Evolutionary conservation across 1,140 invertebrate species (phyloP).

Genomic region (Conus betulinus): DNA sequence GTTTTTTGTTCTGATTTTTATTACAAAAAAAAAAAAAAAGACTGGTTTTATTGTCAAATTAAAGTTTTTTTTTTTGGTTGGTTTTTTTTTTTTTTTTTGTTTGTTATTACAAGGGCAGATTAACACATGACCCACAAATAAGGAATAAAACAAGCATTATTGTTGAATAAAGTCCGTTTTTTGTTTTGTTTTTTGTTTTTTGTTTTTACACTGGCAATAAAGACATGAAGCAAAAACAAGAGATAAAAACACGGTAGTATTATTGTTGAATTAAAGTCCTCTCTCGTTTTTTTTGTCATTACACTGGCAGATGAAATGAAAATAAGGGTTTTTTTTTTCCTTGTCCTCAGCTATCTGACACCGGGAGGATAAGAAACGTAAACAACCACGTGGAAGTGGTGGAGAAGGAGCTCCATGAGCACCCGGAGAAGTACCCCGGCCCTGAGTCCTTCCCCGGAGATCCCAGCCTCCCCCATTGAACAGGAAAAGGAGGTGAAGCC

Average conservation of each 20-base stretch:
- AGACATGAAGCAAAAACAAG: too few species aligned
- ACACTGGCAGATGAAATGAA: background rate
- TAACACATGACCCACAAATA: too few species aligned
- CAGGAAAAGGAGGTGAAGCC: conserved; percentile 51
- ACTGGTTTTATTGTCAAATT: too few species aligned
- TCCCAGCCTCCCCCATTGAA: conserved; percentile 37
- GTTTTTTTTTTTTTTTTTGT: too few species aligned
- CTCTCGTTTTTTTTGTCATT: background rate
- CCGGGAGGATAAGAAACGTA: conserved; percentile 44
- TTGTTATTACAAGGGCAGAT: too few species aligned
- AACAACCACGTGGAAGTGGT: conserved; percentile 56
- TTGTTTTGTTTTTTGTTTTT: too few species aligned
- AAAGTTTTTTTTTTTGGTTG: too few species aligned
- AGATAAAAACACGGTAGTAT: background rate
- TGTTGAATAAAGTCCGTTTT: too few species aligned
- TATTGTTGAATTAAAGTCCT: background rate
- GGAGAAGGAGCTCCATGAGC: conserved; percentile 50
- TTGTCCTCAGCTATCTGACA: conserved; percentile 49
- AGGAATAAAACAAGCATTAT: too few species aligned
- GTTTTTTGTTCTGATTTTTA: too few species aligned
- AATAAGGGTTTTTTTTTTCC: background rate
- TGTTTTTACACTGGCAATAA: too few species aligned
- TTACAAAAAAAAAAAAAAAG: too few species aligned
- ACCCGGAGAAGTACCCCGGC: conserved; percentile 55
- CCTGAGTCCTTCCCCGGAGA: conserved; percentile 31